Base-by-base conservation (phyloP, 2,888 invertebrate species). In the Poecilobothrus nobilitatus region DNA sequence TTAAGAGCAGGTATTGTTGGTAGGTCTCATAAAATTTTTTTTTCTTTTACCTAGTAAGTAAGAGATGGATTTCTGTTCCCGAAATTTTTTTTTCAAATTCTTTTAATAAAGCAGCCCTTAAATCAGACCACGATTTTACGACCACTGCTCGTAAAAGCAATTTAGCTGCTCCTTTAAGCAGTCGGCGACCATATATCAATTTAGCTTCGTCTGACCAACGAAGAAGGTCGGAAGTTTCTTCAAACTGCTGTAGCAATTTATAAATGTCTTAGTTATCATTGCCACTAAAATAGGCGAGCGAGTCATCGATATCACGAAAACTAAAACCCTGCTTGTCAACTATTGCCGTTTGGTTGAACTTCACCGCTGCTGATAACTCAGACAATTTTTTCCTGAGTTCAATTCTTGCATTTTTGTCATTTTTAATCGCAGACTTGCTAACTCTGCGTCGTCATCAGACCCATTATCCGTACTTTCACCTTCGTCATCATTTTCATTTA, bases 181-280 rank as follows among this genome's bases (percentile, higher is more conserved):
- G 53, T 18, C 66, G 27, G 18, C 63, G 66, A 21, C 22, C 66
- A 63, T 66, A n/a, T n/a, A n/a, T n/a, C n/a, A n/a, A 66, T n/a
- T 66, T 63, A 41, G 34, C 41, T 63, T 37, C 22, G 9, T 27
- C 34, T 12, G 66, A 66, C 44, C 66, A 21, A 6, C 61, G 22
- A 22, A 66, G 18, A 53, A 68, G 34, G 22, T 68, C 37, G 4
- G 66, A 33, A 18, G 15, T 62, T 63, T 69, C 69, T 27, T 67
- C 67, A n/a, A 69, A 67, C 12, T 69, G 65, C 2, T 34, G 53
- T 10, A 69, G 62, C 69, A 67, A 69, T 44, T 67, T 69, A 41
- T 67, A 64, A n/a, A 63, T 63, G 10, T 66, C 27, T 27, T 44
- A 63, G 37, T 67, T 41, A 12, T 67, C 37, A 41, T 69, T 67